Evolutionary conservation across 2,797 vertebrate genomes (phyloP).

Genomic region (Cirrhinus mrigala): DNA sequence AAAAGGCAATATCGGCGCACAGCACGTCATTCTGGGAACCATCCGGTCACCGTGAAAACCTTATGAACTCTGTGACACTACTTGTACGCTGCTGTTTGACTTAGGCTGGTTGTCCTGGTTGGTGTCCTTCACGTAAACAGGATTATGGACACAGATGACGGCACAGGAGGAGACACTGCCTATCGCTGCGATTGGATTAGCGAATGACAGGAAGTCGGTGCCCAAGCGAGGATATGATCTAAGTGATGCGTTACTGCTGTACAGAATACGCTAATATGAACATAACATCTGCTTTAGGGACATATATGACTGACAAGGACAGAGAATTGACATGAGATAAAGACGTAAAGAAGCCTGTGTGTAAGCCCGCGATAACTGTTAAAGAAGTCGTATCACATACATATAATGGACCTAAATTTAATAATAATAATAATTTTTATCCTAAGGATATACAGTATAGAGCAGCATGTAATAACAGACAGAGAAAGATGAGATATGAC

Average conservation of each 20-base stretch:
- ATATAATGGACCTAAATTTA: background rate
- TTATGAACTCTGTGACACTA: constrained; percentile 19
- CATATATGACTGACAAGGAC: constrained; percentile 63
- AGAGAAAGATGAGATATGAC: background rate
- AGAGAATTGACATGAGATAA: constrained; percentile 55
- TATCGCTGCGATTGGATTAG: constrained; percentile 39
- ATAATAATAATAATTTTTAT: background rate
- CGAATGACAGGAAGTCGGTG: constrained; percentile 32
- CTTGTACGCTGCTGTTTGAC: background rate
- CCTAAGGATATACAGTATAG: background rate
- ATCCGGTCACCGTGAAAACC: background rate
- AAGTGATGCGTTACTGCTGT: background rate
- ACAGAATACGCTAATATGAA: background rate
- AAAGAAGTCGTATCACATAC: background rate
- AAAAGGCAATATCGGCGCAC: background rate
- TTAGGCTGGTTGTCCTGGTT: constrained; percentile 32
- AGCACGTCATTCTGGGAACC: background rate
- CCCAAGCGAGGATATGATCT: constrained; percentile 30
- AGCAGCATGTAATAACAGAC: background rate
- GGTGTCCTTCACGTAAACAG: constrained; percentile 45
- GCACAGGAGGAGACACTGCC: constrained; percentile 21
- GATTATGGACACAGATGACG: constrained; percentile 35
- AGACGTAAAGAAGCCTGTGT: constrained; percentile 17
- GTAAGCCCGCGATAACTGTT: background rate
- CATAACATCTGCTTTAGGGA: constrained; percentile 32